Evolutionary conservation across 2,113 vertebrate genomes (phyloP), one percentile per base, ranked within the genome.

Genomic region (Octodon degus): DNA sequence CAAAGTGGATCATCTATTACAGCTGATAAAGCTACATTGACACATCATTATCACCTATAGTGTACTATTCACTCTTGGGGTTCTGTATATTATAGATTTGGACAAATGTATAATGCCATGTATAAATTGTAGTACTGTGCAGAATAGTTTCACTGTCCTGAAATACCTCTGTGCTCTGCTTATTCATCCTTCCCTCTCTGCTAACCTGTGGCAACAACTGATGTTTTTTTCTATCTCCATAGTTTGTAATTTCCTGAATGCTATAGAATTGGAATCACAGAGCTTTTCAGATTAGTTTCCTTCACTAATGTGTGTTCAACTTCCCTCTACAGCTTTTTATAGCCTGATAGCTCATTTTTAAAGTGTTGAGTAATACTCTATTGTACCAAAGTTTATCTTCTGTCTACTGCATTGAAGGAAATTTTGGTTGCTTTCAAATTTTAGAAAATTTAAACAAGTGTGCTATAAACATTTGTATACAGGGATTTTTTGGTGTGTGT

Each of bases 351-450:
- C 30, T 80, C 47, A 80, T 50, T 80, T 80, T 37, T 77, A 24
- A 47, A 47, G 43, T 77, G 43, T 30, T 47, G 25, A 50, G 17
- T 50, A 77, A 77, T 77, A 30, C 74, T 47, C 5, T 87, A 58
- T 58, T n/a, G 74, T 12, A 9, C 13, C 24, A 74, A n/a, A 32
- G 32, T 77, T 83, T 77, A 34, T 74, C 24, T 27, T 40, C 25
- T 87, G 34, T 62, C 53, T 86, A 65, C 65, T 27, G 25, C 13
- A 47, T 4, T 47, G 25, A 85, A 92, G 47, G n/a, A 43, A 32
- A 65, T 62, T 24, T 77, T 43, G 70, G 30, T 88, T 93, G 53
- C 40, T 91, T 91, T 68, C 53, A 93, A 63, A 43, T 90, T 94
- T 92, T 83, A 83, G 27, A 16, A 37, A 60, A 65, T 50, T 65